Conservation (phyloP, 2,797 vertebrate species). For the Oryzias dopingdopingensis region DNA sequence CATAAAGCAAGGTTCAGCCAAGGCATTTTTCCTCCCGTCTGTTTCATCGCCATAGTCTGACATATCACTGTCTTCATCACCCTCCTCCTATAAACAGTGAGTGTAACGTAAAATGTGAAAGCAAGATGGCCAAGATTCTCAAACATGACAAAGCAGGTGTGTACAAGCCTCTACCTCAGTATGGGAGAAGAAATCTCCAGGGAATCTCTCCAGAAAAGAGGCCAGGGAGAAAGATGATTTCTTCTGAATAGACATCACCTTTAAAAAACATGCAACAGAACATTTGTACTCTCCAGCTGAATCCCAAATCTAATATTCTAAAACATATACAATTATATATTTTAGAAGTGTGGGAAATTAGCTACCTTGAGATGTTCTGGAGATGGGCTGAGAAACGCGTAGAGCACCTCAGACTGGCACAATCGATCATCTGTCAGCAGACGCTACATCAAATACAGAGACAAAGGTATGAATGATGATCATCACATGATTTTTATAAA, state of each 20-base stretch:
- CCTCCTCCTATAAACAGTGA: conserved; percentile 83
- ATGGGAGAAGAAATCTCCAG: conserved; percentile 96
- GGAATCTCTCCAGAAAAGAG: conserved; percentile 94
- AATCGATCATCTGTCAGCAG: conserved; percentile 91
- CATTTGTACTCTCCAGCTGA: neutral
- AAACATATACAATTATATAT: no score
- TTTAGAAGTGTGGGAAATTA: neutral
- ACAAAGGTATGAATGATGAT: neutral
- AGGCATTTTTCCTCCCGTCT: conserved; percentile 88
- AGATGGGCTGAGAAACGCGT: conserved; percentile 95
- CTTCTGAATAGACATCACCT: conserved; percentile 93
- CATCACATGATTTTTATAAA: no score
- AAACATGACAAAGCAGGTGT: neutral
- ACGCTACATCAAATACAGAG: conserved; percentile 43
- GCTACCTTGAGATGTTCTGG: conserved; percentile 93
- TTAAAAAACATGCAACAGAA: conserved; percentile 48
- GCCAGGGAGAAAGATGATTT: conserved; percentile 92
- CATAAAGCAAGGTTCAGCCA: conserved; percentile 98
- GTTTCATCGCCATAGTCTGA: conserved; percentile 91
- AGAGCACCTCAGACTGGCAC: conserved; percentile 96
- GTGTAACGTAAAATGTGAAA: neutral
- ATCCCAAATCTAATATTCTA: neutral
- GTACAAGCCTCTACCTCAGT: conserved; percentile 82
- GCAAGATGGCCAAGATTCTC: neutral
- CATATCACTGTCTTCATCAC: conserved; percentile 92